These are phyloP conservation scores for Acanthornis magna DNA, from an alignment of 2,797 vertebrate species.

Conservation along the genomic window DNA sequence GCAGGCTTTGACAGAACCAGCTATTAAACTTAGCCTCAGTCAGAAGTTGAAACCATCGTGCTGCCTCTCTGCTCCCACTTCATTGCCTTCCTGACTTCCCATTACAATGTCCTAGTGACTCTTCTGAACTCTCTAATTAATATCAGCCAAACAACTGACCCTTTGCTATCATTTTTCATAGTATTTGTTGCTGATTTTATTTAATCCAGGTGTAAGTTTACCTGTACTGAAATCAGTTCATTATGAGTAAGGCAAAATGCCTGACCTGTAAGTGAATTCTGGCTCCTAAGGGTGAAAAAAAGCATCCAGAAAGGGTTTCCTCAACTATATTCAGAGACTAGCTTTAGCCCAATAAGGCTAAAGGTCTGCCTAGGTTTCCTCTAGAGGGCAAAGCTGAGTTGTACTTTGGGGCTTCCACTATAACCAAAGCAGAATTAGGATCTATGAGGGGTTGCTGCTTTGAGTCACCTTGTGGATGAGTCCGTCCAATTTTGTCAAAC, in stretches of 20 bases:
- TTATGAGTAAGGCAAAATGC: background rate
- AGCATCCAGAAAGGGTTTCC: background rate
- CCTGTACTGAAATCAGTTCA: background rate
- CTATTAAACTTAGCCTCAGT: background rate
- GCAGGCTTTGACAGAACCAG: background rate
- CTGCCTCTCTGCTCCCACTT: background rate
- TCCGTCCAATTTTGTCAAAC: background rate
- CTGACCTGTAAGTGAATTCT: background rate
- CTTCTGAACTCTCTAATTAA: background rate
- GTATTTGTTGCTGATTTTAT: background rate
- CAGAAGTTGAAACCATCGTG: background rate
- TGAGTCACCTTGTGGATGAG: background rate
- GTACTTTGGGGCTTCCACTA: background rate
- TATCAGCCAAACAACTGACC: background rate
- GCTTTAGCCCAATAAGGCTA: background rate
- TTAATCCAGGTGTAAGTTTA: background rate
- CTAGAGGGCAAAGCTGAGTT: background rate
- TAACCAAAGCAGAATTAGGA: background rate
- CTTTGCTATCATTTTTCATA: background rate
- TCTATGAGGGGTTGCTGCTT: background rate
- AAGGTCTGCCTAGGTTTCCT: background rate
- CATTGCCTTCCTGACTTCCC: background rate
- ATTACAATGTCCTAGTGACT: background rate
- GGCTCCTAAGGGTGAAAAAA: background rate
- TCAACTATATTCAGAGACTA: background rate